Conservation (phyloP, 2,113 vertebrate genomes). For the Mola mola region DNA sequence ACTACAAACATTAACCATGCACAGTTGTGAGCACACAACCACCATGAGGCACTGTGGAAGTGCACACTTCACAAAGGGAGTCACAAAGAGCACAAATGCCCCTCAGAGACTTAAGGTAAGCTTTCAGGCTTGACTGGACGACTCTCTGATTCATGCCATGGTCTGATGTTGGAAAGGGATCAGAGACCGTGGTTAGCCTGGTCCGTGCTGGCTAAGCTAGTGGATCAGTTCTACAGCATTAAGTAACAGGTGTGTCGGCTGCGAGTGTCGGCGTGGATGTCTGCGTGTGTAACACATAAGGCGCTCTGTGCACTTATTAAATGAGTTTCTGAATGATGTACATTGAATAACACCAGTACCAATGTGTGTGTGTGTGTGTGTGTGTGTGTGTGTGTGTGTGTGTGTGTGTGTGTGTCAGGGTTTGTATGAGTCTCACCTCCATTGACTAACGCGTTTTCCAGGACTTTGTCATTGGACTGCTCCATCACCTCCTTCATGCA, state of each 20-base stretch:
- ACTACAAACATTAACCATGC: not conserved
- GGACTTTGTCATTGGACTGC: conserved; percentile 87
- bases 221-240: no score
- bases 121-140: conserved; percentile 57
- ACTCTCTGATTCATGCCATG: conserved; percentile 49
- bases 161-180: conserved; percentile 58
- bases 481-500: conserved; percentile 92
- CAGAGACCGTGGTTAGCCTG: conserved; percentile 27
- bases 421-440: conserved; percentile 84
- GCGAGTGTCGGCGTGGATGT: no score
- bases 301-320: no score
- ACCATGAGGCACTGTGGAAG: not conserved
- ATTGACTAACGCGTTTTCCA: conserved; percentile 88
- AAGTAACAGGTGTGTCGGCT: no score
- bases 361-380: not conserved
- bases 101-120: conserved; percentile 69
- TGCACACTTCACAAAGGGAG: not conserved
- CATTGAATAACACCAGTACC: conserved; percentile 18
- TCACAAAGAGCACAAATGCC: conserved; percentile 67
- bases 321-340: conserved; percentile 47
- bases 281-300: no score
- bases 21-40: not conserved
- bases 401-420: conserved; percentile 25
- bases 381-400: conserved; percentile 7
- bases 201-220: not conserved